phyloP scores from a whole-genome alignment of 2,797 vertebrate species.

The Sorex maritimensis region DNA sequence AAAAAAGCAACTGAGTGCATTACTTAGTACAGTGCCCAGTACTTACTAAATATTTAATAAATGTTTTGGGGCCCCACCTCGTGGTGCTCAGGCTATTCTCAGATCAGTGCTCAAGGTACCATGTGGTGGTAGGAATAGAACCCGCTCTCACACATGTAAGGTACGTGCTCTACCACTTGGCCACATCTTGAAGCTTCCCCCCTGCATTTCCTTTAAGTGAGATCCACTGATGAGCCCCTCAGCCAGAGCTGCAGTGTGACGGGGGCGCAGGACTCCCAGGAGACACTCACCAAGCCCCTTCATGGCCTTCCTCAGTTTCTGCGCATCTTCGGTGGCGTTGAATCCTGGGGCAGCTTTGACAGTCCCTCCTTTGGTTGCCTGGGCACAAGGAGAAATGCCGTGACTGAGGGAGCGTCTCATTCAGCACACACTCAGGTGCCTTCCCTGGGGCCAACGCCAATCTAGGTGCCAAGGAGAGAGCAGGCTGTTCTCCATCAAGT shows the following conservation, averaged over 20 bases:
- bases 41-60: not conserved
- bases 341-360: slow-evolving; percentile 94
- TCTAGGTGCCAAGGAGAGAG: not conserved
- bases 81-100: no score
- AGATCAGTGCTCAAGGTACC: no score
- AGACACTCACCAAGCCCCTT: slow-evolving; percentile 95
- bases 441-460: not conserved
- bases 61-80: no score
- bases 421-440: not conserved
- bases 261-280: no score
- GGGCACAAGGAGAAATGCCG: slow-evolving; percentile 58
- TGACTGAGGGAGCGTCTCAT: not conserved
- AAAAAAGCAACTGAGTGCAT: not conserved
- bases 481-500: not conserved
- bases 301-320: slow-evolving; percentile 95
- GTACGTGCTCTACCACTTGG: not conserved
- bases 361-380: slow-evolving; percentile 91
- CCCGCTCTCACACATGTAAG: not conserved
- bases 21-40: not conserved
- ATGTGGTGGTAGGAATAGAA: not conserved
- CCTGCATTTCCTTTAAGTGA: slow-evolving; percentile 1
- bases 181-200: no score
- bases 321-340: slow-evolving; percentile 92
- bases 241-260: not conserved
- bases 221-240: not conserved